Percentiles rank a stretch among this genome's conserved stretches.
Conservation (phyloP, 2,888 invertebrate species). For the Nomada lathburiana region DNA sequence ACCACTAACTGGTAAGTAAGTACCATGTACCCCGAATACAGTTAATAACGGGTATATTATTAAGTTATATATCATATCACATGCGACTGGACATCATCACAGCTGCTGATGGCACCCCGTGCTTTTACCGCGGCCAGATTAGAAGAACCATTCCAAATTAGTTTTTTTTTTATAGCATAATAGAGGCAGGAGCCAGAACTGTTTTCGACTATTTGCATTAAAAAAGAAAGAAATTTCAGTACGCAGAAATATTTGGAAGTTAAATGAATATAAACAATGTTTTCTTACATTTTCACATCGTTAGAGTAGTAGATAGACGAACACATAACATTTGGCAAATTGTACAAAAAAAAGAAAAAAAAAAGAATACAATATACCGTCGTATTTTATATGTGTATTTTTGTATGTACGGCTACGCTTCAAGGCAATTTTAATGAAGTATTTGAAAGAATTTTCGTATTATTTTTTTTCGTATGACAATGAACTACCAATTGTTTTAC, state of each 20-base stretch:
- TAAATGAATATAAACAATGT: constrained; percentile 27
- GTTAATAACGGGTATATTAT: constrained; percentile 76
- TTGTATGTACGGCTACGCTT: constrained; percentile 76
- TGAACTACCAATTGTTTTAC: constrained; percentile 53
- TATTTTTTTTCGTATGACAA: constrained; percentile 50
- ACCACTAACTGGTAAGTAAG: constrained; percentile 70
- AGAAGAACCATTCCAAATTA: constrained; percentile 82
- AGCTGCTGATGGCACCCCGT: constrained; percentile 77
- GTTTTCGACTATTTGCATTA: constrained; percentile 51
- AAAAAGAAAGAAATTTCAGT: constrained; percentile 21
- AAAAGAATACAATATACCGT: constrained; percentile 18
- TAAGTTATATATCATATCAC: constrained; percentile 79
- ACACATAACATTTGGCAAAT: constrained; percentile 38
- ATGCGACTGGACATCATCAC: constrained; percentile 79
- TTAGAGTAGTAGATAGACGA: constrained; percentile 6
- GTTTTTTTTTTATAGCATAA: constrained; percentile 66
- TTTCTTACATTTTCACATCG: constrained; percentile 24
- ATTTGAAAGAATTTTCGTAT: constrained; percentile 46
- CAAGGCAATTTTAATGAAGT: constrained; percentile 60
- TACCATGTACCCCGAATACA: constrained; percentile 73
- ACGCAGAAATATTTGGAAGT: constrained; percentile 9
- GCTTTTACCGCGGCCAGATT: constrained; percentile 79
- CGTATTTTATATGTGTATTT: background rate
- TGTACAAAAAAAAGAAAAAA: constrained; percentile 43
- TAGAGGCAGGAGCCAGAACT: constrained; percentile 59